A percentile compares a stretch with the other conserved stretches of the same genome.
phyloP scores from a whole-genome alignment of 2,113 vertebrate genomes.

The Aphyosemion australe region DNA sequence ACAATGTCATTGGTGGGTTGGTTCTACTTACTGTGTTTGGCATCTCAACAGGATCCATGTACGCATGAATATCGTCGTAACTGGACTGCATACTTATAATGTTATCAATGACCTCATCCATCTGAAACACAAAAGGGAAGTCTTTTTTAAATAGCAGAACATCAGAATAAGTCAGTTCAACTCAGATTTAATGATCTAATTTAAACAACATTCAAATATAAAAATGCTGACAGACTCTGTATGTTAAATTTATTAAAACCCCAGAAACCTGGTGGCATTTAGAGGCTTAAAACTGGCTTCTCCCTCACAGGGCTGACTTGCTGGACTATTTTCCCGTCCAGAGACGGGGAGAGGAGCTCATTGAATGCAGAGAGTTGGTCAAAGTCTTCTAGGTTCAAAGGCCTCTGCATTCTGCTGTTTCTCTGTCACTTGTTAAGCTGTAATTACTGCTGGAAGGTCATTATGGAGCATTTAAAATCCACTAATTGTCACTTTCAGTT shows the following conservation, averaged over 20 bases:
- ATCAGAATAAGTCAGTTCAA: background rate
- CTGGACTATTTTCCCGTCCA: slow-evolving; percentile 9
- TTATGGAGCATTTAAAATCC: slow-evolving; percentile 80
- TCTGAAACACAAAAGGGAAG: slow-evolving; percentile 72
- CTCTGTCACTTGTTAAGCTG: slow-evolving; percentile 79
- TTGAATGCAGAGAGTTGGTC: slow-evolving; percentile 56
- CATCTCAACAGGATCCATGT: slow-evolving; percentile 90
- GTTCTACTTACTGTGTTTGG: slow-evolving; percentile 90
- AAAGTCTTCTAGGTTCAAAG: slow-evolving; percentile 80
- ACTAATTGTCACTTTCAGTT: slow-evolving; percentile 64
- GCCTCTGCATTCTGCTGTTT: slow-evolving; percentile 48
- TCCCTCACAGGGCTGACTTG: background rate
- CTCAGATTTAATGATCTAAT: background rate
- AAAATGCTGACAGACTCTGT: background rate
- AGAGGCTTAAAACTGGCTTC: slow-evolving; percentile 6
- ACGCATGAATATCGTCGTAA: slow-evolving; percentile 88
- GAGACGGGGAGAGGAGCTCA: slow-evolving; percentile 4
- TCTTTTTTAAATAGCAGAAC: background rate
- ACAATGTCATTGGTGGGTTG: background rate
- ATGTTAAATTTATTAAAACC: background rate
- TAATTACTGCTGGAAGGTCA: slow-evolving; percentile 76
- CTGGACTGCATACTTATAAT: slow-evolving; percentile 92
- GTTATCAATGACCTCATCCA: slow-evolving; percentile 96
- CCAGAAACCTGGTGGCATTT: slow-evolving; percentile 12
- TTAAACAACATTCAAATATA: background rate